A percentile compares a stretch with the other conserved stretches of the same genome.
Conservation (phyloP, 2,888 invertebrate species). For the Troides oblongomaculatus region DNA sequence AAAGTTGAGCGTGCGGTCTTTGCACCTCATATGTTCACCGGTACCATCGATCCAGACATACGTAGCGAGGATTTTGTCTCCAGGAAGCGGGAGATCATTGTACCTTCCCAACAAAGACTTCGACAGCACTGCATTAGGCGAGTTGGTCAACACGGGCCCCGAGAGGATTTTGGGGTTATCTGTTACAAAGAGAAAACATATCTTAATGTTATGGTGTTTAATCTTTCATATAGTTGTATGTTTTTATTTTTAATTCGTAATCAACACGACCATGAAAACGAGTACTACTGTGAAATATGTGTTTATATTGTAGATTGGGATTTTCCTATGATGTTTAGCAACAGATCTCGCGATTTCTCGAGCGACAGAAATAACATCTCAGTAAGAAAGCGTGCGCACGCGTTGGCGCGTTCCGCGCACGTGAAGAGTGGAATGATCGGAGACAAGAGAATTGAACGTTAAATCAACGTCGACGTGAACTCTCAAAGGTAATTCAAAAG, state of each 20-base stretch:
- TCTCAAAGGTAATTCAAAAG: not conserved
- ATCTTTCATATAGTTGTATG: not conserved
- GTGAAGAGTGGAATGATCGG: slow-evolving; percentile 21
- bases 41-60: slow-evolving; percentile 98
- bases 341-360: slow-evolving; percentile 7
- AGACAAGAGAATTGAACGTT: not conserved
- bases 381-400: slow-evolving; percentile 6
- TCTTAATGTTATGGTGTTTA: not conserved
- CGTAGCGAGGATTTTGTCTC: slow-evolving; percentile 89
- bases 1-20: slow-evolving; percentile 92
- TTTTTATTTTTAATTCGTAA: not conserved
- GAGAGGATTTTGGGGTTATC: slow-evolving; percentile 75
- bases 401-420: slow-evolving; percentile 15
- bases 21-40: slow-evolving; percentile 91
- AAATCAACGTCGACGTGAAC: not conserved
- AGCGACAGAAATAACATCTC: slow-evolving; percentile 18
- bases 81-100: slow-evolving; percentile 88
- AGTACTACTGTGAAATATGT: not conserved
- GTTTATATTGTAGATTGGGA: slow-evolving; percentile 12
- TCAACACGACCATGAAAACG: not conserved
- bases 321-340: slow-evolving; percentile 17
- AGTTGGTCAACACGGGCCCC: slow-evolving; percentile 79
- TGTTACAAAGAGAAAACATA: slow-evolving; percentile 34
- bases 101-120: slow-evolving; percentile 87
- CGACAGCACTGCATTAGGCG: slow-evolving; percentile 90